These are phyloP conservation scores for Sphaeramia orbicularis DNA, from an alignment of 2,797 vertebrate genomes.

Conservation along the genomic window DNA sequence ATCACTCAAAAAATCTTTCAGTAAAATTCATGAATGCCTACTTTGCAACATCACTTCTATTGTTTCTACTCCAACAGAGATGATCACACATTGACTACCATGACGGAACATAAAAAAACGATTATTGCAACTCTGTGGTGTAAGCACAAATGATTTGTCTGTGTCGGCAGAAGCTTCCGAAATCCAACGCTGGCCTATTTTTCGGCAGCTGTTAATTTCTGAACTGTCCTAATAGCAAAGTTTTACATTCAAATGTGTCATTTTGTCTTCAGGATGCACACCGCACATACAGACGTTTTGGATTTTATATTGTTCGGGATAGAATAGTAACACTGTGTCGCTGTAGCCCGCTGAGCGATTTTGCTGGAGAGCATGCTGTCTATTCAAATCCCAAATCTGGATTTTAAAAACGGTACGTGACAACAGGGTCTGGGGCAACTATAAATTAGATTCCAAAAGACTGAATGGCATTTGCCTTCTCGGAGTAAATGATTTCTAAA, in stretches of 20 bases:
- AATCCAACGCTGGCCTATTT: constrained; percentile 47
- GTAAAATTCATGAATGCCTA: neutral
- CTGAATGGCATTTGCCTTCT: constrained; percentile 67
- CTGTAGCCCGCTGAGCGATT: constrained; percentile 15
- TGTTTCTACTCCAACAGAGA: constrained; percentile 2
- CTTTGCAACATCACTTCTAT: neutral
- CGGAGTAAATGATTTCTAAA: constrained; percentile 66
- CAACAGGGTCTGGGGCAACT: constrained; percentile 55
- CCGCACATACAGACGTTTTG: constrained; percentile 1
- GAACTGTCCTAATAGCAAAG: constrained; percentile 4
- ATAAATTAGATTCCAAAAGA: constrained; percentile 71
- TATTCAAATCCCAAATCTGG: constrained; percentile 40
- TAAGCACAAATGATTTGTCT: constrained; percentile 45
- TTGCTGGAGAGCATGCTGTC: constrained; percentile 30
- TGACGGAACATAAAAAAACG: constrained; percentile 40
- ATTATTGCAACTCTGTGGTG: constrained; percentile 45
- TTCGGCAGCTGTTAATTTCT: constrained; percentile 24
- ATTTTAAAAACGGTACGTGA: constrained; percentile 47
- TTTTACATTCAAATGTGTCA: constrained; percentile 21
- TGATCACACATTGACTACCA: constrained; percentile 7
- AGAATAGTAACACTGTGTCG: constrained; percentile 19
- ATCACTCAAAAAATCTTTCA: neutral
- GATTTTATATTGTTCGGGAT: constrained; percentile 31
- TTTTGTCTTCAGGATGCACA: constrained; percentile 19
- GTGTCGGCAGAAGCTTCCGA: constrained; percentile 16